Base-by-base conservation (phyloP, 2,113 vertebrate species). In the Anas platyrhynchos region DNA sequence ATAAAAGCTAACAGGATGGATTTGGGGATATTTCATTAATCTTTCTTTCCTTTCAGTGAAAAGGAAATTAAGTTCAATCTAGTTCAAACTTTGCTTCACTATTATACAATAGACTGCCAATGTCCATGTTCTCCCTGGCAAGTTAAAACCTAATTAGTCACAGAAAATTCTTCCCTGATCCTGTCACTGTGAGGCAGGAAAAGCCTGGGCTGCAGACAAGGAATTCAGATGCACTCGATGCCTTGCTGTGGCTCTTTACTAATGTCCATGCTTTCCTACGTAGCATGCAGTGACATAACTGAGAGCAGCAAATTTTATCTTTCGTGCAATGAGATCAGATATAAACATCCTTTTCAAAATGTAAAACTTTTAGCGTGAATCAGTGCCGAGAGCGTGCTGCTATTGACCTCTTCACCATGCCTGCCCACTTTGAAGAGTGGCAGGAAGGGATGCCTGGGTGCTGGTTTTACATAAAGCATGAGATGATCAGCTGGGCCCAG, bases 11-110 rank as follows among this genome's bases (percentile, higher is more conserved):
- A 99, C 98, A 99, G 99, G 99, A 99, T 98, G 98, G 99, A 99
- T 99, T 99, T 99, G 98, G 98, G 98, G 99, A 99, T 99, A 99
- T 99, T 99, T 99, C 98, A 99, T 99, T 99, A 99, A 99, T 99
- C 99, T 99, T 98, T 98, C 98, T 98, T 98, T 98, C 98, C 98
- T 98, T 98, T 99, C 98, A 98, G 98, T 98, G 98, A 98, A 98
- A 98, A 99, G 99, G 98, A 99, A 99, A 99, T 99, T 97, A 98
- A 98, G 98, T 98, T 97, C 98, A 99, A 98, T 98, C 97, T 98
- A 98, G 98, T 98, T 99, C 98, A 98, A 98, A 98, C 95, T 97
- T 91, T 78, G 96, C 96, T 97, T 98, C 97, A 93, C 97, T 97
- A 96, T 98, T 96, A 65, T 96, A 97, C 98, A 98, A 97, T 97